Percentiles rank a stretch among this genome's conserved stretches.
These are phyloP conservation scores for Heliconius cydno DNA, from an alignment of 2,888 invertebrate genomes.

Conservation along the genomic window DNA sequence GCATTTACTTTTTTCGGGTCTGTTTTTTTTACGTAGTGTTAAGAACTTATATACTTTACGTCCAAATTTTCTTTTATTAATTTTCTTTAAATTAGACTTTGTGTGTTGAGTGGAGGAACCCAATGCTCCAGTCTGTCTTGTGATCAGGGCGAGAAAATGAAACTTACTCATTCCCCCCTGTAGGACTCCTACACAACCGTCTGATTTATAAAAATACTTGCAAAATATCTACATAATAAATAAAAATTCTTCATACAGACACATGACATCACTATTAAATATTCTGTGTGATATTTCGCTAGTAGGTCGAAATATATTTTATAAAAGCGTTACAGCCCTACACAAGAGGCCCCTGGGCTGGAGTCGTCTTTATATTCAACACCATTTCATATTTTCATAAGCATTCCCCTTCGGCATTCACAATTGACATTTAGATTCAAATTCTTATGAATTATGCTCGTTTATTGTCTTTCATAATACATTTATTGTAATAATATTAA, in stretches of 20 bases:
- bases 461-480: constrained; percentile 1
- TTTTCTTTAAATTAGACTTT: no score
- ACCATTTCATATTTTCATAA: constrained; percentile 24
- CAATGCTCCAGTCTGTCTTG: no score
- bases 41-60: no score
- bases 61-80: no score
- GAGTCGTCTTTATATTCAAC: constrained; percentile 24
- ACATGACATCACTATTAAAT: background rate
- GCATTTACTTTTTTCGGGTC: no score
- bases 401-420: background rate
- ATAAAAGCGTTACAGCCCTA: constrained; percentile 8
- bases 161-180: no score
- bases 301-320: background rate
- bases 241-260: background rate
- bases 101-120: no score
- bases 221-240: no score
- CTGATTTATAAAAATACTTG: no score
- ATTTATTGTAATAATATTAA: constrained; percentile 2
- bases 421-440: constrained; percentile 16
- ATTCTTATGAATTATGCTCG: constrained; percentile 10
- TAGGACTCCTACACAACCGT: no score
- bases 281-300: background rate
- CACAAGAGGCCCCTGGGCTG: background rate
- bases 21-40: no score
- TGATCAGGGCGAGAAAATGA: no score